Evolutionary conservation across 2,888 invertebrate species (phyloP).

Genomic region (Sabatieria punctata): DNA sequence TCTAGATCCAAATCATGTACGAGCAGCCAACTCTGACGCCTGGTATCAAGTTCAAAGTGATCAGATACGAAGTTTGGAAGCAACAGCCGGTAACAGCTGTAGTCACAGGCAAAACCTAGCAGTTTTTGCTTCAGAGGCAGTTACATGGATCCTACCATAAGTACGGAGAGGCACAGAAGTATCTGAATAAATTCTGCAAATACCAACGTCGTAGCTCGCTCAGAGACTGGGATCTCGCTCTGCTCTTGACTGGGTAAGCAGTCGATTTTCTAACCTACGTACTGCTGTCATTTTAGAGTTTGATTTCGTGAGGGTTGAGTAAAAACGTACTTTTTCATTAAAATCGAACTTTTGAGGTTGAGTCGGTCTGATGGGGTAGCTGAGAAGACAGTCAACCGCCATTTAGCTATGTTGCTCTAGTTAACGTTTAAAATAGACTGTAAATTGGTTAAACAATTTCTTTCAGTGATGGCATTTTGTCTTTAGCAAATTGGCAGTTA

Average conservation of each 20-base stretch:
- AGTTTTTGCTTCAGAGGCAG: not conserved
- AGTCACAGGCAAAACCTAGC: not conserved
- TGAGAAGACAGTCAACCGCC: too few relatives aligned
- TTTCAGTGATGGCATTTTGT: too few relatives aligned
- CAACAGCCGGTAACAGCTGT: conserved; percentile 21
- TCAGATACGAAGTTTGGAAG: conserved; percentile 28
- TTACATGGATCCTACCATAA: conserved; percentile 13
- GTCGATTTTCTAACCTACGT: not conserved
- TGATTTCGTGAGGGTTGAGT: too few relatives aligned
- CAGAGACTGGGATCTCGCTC: conserved; percentile 30
- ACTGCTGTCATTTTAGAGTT: too few relatives aligned
- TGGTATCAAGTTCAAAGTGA: conserved; percentile 25
- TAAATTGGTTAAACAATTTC: not conserved
- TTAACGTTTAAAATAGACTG: too few relatives aligned
- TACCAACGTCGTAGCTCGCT: conserved; percentile 25
- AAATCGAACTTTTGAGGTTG: too few relatives aligned
- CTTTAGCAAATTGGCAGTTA: not conserved
- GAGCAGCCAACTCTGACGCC: conserved; percentile 27
- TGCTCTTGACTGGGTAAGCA: conserved; percentile 26
- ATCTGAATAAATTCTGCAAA: conserved; percentile 27
- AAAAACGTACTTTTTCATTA: too few relatives aligned
- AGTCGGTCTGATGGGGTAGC: too few relatives aligned
- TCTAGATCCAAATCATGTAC: conserved; percentile 29
- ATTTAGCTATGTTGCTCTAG: too few relatives aligned
- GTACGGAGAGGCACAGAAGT: conserved; percentile 28